Evolutionary conservation across 2,797 vertebrate genomes (phyloP).

Genomic region (Crocodylus rhombifer): DNA sequence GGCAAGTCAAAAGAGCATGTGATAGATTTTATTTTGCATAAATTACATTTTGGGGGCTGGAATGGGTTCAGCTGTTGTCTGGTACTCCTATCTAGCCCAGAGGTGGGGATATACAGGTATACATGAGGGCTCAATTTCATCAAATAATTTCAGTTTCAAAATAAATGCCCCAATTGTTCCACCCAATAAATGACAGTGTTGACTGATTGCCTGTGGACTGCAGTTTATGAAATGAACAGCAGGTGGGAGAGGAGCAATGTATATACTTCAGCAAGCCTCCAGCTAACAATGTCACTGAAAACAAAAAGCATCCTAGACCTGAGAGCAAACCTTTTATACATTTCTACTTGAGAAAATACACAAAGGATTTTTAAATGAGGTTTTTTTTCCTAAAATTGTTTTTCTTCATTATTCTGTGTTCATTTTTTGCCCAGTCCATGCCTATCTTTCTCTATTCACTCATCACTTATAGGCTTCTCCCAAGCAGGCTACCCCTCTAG

Average conservation of each 20-base stretch:
- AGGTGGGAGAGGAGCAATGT: conserved; percentile 73
- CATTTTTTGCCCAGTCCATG: conserved; percentile 11
- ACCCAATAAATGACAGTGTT: conserved; percentile 63
- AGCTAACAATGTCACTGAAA: conserved; percentile 41
- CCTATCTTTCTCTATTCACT: conserved; percentile 11
- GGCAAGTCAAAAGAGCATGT: background rate
- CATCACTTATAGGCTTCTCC: background rate
- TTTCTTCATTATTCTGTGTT: background rate
- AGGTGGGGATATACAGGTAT: background rate
- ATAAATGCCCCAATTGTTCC: conserved; percentile 41
- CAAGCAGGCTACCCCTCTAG: conserved; percentile 27
- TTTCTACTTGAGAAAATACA: background rate
- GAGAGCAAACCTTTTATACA: conserved; percentile 16
- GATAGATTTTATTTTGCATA: background rate
- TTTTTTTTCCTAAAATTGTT: background rate
- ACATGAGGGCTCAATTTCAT: background rate
- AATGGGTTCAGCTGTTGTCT: background rate
- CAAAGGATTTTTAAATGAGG: background rate
- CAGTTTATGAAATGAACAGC: conserved; percentile 76
- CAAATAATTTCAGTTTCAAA: conserved; percentile 30
- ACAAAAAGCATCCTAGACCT: background rate
- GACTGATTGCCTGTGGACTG: conserved; percentile 62
- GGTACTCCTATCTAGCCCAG: background rate
- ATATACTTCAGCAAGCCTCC: conserved; percentile 53
- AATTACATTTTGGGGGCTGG: background rate